These are phyloP conservation scores for Pseudolaguvia tuberculata DNA, from an alignment of 2,113 vertebrate species.

Conservation along the genomic window DNA sequence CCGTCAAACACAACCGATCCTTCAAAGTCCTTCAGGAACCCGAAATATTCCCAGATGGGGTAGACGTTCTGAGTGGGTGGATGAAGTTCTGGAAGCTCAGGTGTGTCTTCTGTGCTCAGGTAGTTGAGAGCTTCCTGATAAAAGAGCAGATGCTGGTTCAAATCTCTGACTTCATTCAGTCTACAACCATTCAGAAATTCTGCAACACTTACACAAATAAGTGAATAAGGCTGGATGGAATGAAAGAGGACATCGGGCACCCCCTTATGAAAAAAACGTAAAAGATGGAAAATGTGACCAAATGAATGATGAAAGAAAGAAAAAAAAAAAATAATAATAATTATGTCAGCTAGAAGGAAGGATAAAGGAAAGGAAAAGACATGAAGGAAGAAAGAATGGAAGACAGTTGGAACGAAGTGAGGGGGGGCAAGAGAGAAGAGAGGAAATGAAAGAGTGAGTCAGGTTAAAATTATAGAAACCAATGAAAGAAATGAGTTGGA, in stretches of 20 bases:
- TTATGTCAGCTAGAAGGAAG: not conserved
- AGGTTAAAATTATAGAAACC: too few relatives aligned
- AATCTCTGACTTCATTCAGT: not conserved
- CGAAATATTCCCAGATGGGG: slow-evolving; percentile 28
- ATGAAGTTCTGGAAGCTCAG: slow-evolving; percentile 13
- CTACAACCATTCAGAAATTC: not conserved
- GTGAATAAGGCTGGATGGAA: too few relatives aligned
- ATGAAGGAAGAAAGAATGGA: not conserved
- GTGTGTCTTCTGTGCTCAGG: not conserved
- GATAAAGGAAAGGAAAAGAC: not conserved
- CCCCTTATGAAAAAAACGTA: too few relatives aligned
- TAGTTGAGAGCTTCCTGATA: slow-evolving; percentile 1
- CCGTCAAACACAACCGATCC: slow-evolving; percentile 30
- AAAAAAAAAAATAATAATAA: too few relatives aligned
- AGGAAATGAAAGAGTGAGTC: not conserved
- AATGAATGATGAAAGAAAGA: too few relatives aligned
- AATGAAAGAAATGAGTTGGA: too few relatives aligned
- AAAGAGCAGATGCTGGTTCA: not conserved
- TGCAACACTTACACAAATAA: not conserved
- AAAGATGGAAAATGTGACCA: too few relatives aligned
- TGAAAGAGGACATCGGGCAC: too few relatives aligned
- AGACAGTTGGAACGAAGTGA: not conserved
- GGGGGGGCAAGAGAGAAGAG: not conserved
- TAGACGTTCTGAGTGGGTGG: slow-evolving; percentile 12
- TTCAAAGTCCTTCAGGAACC: slow-evolving; percentile 20